A percentile compares a stretch with the other conserved stretches of the same genome.
These are phyloP conservation scores for Mungos mungo DNA, from an alignment of 2,113 vertebrate genomes.

Conservation along the genomic window DNA sequence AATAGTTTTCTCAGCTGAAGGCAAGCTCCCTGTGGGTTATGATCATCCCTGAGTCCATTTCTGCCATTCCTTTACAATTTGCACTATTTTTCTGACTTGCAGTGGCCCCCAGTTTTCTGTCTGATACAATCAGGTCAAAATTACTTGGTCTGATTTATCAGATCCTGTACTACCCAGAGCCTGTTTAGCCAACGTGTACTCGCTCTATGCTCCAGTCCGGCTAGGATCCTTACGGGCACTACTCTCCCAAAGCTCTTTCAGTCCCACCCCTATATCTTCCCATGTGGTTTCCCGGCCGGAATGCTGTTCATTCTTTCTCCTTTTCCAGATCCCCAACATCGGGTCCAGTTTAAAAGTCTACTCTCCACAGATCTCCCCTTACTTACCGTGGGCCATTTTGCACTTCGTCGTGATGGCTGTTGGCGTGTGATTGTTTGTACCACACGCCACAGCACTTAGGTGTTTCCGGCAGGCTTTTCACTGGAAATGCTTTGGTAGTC, in stretches of 20 bases:
- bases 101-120: background rate
- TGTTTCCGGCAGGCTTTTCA: background rate
- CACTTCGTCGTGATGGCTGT: background rate
- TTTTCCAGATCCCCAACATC: background rate
- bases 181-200: background rate
- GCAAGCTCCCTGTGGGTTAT: background rate
- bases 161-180: background rate
- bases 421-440: background rate
- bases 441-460: background rate
- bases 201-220: background rate
- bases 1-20: background rate
- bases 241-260: background rate
- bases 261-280: background rate
- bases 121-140: background rate
- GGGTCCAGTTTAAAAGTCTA: background rate
- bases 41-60: background rate
- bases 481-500: background rate
- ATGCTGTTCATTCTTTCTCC: background rate
- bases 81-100: background rate
- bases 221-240: background rate
- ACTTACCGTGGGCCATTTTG: constrained; percentile 2
- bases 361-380: background rate
- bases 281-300: background rate
- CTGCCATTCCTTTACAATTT: background rate
- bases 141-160: background rate